Conservation (phyloP, 2,797 vertebrate species). For the Nannoperca australis region DNA sequence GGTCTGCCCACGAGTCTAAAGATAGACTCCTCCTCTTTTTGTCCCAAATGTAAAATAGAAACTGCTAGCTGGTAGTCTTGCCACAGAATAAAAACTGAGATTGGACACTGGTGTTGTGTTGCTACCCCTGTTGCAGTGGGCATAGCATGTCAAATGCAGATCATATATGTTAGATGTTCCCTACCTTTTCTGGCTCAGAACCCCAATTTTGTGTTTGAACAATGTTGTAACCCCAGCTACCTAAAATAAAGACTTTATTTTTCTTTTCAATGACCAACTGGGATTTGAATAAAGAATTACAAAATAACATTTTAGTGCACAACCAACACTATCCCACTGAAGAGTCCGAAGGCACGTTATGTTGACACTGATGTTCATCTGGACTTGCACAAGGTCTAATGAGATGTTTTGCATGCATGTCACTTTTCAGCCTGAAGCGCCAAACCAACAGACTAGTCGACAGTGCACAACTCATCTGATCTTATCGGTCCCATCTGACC, state of each 20-base stretch:
- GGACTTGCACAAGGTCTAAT: background rate
- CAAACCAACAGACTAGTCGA: background rate
- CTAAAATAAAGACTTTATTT: background rate
- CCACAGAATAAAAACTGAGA: background rate
- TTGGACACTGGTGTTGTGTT: background rate
- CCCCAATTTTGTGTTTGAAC: background rate
- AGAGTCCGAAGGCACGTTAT: background rate
- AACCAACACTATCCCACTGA: background rate
- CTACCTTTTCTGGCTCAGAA: background rate
- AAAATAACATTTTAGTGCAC: background rate
- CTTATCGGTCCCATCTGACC: background rate
- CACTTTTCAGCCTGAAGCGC: slow-evolving; percentile 1
- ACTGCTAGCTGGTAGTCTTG: background rate
- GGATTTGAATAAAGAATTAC: background rate
- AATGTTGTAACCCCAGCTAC: background rate
- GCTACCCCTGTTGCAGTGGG: background rate
- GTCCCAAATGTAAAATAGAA: background rate
- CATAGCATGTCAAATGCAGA: background rate
- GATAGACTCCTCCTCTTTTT: background rate
- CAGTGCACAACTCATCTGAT: slow-evolving; percentile 3
- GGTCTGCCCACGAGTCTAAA: background rate
- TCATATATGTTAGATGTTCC: background rate
- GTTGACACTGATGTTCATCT: slow-evolving; percentile 11
- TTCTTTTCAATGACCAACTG: background rate
- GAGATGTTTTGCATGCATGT: background rate